These are phyloP conservation scores for Orientallactaga bullata DNA, from an alignment of 2,113 vertebrate species.

Conservation along the genomic window DNA sequence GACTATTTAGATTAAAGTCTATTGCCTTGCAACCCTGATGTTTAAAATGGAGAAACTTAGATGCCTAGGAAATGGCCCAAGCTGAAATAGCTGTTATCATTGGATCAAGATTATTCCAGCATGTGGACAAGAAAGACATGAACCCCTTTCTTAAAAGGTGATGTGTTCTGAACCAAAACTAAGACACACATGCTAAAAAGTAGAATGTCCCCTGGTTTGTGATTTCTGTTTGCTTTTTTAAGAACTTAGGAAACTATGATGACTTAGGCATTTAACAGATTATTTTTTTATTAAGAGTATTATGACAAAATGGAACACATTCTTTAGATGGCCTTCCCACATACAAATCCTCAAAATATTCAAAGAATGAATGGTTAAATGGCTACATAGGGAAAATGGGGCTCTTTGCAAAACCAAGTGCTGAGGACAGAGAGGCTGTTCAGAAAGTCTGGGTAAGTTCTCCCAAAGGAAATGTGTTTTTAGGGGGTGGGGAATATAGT, in stretches of 20 bases:
- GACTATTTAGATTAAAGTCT: neutral
- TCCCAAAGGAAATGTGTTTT: conserved; percentile 20
- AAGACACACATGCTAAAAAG: neutral
- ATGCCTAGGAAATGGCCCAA: neutral
- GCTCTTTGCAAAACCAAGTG: conserved; percentile 15
- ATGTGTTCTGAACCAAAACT: conserved; percentile 6
- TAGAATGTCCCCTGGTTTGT: neutral
- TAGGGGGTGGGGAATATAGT: neutral
- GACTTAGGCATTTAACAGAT: neutral
- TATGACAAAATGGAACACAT: neutral
- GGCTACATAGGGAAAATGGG: neutral
- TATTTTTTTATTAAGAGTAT: conserved; percentile 26
- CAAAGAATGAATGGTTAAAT: conserved; percentile 28
- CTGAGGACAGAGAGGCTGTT: neutral
- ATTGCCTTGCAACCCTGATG: neutral
- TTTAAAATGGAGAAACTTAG: conserved; percentile 21
- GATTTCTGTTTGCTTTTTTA: conserved; percentile 36
- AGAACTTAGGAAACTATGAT: neutral
- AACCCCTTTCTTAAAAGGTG: neutral
- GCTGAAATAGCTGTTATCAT: neutral
- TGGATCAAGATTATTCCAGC: neutral
- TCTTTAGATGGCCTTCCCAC: neutral
- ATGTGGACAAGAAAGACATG: neutral
- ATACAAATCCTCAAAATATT: conserved; percentile 14
- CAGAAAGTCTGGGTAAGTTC: conserved; percentile 34